Base-by-base conservation (phyloP, 2,888 invertebrate genomes). In the Drosophila recens region DNA sequence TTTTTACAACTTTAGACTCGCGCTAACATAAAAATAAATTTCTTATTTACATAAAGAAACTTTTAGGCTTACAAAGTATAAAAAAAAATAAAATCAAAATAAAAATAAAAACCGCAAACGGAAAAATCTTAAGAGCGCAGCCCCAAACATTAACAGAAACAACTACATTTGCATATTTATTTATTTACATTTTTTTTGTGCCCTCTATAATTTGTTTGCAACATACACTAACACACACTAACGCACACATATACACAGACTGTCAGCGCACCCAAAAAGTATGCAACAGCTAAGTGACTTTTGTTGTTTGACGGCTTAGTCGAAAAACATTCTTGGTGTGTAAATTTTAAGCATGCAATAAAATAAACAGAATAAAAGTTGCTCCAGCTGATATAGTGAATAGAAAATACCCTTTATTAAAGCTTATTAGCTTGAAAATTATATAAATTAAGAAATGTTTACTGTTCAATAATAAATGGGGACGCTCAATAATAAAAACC, bases 41-140 rank as follows among this genome's bases (percentile, higher is more conserved):
- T 87, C 87, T 82, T 83, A 87, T 87, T 87, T 87, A 86, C 87
- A 87, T 87, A 87, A 79, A 84, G 86, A 85, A 87, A 87, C 85
- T 87, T 86, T 86, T 82, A 85, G 80, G 77, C 70, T 63, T 43
- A 61, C 74, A 76, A 51, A 63, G 46, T 54, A 69, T 51, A 56
- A 36, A 54, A 36, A 58, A 59, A 62, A 52, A 53, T 48, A 33
- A 53, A 67, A 53, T 62, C 54, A 49, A 76, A 72, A 43, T 65
- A 57, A 61, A 56, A 54, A 57, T 58, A 58, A 58, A 58, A 86
- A 84, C 84, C 86, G 74, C 86, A 84, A 86, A 79, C 64, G 73
- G 53, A 75, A 71, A 83, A 74, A 58, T 72, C 66, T 66, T 64
- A 63, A 75, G 53, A 49, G 58, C 20, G 17, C 30, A 51, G 40